Evolutionary conservation across 1,140 invertebrate species (phyloP).

Genomic region (Parapsyche elsis): DNA sequence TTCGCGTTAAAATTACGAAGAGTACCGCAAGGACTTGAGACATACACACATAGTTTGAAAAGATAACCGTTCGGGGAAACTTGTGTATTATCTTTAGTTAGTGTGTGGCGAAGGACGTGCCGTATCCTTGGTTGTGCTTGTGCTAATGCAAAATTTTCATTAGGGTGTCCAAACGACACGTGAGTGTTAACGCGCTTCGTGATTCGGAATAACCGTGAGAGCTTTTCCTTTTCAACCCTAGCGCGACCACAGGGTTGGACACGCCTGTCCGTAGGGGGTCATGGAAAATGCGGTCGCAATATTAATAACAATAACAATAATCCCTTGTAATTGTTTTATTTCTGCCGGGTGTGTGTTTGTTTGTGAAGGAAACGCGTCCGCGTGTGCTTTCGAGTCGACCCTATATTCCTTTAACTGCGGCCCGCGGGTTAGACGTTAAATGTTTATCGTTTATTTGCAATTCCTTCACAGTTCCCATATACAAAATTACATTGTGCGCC

Average conservation of each 20-base stretch:
- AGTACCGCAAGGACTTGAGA: too few species aligned
- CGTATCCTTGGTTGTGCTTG: neutral
- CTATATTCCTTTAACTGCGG: conserved; percentile 16
- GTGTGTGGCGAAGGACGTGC: neutral
- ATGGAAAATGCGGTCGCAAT: conserved; percentile 7
- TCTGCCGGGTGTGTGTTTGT: conserved; percentile 13
- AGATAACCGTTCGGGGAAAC: too few species aligned
- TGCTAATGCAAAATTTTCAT: conserved; percentile 7
- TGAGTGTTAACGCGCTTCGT: neutral
- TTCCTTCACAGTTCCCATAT: neutral
- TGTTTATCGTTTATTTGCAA: neutral
- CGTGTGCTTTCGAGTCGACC: neutral
- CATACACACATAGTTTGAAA: too few species aligned
- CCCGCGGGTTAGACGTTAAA: neutral
- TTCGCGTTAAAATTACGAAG: neutral
- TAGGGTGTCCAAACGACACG: neutral
- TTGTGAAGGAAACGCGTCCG: neutral
- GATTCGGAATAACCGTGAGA: conserved; percentile 25
- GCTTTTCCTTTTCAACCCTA: conserved; percentile 13
- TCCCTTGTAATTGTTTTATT: conserved; percentile 29
- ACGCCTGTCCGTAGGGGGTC: neutral
- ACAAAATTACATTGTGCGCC: neutral
- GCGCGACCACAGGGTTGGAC: neutral
- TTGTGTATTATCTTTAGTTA: too few species aligned
- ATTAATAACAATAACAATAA: conserved; percentile 31